Conservation (phyloP, 1,140 invertebrate species). For the Neodiprion lecontei region DNA sequence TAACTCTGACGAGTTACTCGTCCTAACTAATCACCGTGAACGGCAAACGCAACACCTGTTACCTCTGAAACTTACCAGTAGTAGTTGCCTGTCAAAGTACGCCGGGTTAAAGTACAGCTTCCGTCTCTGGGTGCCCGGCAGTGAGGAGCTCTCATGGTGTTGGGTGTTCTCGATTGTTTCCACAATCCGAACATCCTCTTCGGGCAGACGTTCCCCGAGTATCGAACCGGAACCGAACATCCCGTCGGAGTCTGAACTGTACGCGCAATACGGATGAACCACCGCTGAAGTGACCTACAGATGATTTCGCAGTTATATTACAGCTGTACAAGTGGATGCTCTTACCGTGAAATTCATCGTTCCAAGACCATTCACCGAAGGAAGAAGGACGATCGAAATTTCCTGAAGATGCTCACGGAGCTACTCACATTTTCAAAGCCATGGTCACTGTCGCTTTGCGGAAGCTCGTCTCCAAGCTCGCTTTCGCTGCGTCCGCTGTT, state of each 20-base stretch:
- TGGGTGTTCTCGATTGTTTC: conserved; percentile 77
- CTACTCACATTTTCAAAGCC: conserved; percentile 49
- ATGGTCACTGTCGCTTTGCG: conserved; percentile 45
- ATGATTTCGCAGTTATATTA: neutral
- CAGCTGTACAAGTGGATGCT: neutral
- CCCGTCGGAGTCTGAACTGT: conserved; percentile 44
- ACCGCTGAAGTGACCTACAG: conserved; percentile 71
- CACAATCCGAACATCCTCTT: conserved; percentile 83
- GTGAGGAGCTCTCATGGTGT: conserved; percentile 50
- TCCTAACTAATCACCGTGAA: neutral
- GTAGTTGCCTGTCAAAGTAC: conserved; percentile 84
- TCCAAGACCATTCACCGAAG: neutral
- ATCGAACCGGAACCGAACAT: conserved; percentile 56
- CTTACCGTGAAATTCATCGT: neutral
- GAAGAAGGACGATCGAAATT: neutral
- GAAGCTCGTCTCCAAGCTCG: conserved; percentile 51
- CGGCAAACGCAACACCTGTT: neutral
- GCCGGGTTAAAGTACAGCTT: conserved; percentile 89
- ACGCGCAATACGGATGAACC: conserved; percentile 67
- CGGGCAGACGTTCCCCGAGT: conserved; percentile 74
- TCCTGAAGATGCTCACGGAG: neutral
- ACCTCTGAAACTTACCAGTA: conserved; percentile 69
- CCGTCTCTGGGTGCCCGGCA: conserved; percentile 68
- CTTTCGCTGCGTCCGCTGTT: conserved; percentile 57
- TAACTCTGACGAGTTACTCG: neutral